Base-by-base conservation (phyloP, 1,140 invertebrate genomes). In the Eurosta solidaginis region DNA sequence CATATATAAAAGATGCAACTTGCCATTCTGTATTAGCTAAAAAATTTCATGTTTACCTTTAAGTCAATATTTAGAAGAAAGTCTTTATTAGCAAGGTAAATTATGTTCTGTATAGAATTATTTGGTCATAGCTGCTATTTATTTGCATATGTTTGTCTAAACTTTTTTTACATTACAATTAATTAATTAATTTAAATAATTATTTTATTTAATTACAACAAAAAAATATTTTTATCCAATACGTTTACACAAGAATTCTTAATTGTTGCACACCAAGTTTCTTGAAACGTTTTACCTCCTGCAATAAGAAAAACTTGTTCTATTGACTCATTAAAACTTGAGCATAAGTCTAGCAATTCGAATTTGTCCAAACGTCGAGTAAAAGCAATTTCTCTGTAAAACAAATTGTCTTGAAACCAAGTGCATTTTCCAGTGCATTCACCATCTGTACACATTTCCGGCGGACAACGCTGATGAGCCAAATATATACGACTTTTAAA, bases 401-500 rank as follows among this genome's bases (percentile, higher is more conserved):
- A 45, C 14, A 74, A 74, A 6, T 74, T 27, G 0, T 27, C 40
- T 27, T 3, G 17, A 47, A 74, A 74, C 73, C 73, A 45, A 3
- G 9, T 22, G 4, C 73, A 74, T 74, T 74, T 45, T 27, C 44
- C 73, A 10, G 22, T 29, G 44, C 47, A 77, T 78, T 76, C 78
- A 74, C 27, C 17, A 27, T 0, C 29, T 44, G 33, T 33, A n/a
- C 5, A 27, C 73, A 14, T 5, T 27, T 77, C 33, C 1, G 12
- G 3, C 3, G 20, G 79, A 80, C 40, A 47, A 54, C 50, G 12
- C 25, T 83, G 81, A 45, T 82, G 83, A 0, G 86, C 78, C 29
- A 88, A 17, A 74, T 84, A 88, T 9, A 84, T 78, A 7, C 77
- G 81, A 45, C 79, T 79, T 6, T 52, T 54, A 76, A 85, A 87